Conservation (phyloP, 2,113 vertebrate species). For the Jaculus jaculus region DNA sequence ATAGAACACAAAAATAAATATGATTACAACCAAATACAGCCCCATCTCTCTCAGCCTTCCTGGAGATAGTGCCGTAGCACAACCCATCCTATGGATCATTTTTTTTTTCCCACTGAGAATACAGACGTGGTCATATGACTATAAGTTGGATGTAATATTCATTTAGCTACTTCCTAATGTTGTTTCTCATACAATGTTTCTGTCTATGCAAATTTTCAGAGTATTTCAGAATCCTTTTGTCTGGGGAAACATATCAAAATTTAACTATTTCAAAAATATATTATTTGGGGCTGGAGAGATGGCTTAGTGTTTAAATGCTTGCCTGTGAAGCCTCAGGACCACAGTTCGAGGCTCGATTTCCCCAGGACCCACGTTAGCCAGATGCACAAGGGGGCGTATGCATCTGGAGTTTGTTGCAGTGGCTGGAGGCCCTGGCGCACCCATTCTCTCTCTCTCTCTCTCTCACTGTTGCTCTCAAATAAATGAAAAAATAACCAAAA, state of each 20-base stretch:
- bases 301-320: no score
- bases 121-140: slow-evolving; percentile 17
- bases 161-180: background rate
- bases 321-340: no score
- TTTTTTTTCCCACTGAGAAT: background rate
- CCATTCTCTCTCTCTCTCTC: no score
- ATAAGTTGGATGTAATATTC: background rate
- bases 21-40: slow-evolving; percentile 1
- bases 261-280: background rate
- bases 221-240: background rate
- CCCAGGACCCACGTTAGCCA: no score
- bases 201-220: background rate
- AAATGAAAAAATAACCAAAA: no score
- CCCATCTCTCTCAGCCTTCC: background rate
- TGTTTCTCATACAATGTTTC: slow-evolving; percentile 5
- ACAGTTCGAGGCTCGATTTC: no score
- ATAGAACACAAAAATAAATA: slow-evolving; percentile 34
- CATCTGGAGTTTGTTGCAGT: no score
- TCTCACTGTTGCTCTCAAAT: no score
- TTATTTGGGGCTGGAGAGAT: no score
- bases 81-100: background rate
- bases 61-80: background rate
- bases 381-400: no score
- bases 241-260: background rate
- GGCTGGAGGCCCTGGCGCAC: no score